These are phyloP conservation scores for Ligdia adustata DNA, from an alignment of 2,888 invertebrate species.

Conservation along the genomic window DNA sequence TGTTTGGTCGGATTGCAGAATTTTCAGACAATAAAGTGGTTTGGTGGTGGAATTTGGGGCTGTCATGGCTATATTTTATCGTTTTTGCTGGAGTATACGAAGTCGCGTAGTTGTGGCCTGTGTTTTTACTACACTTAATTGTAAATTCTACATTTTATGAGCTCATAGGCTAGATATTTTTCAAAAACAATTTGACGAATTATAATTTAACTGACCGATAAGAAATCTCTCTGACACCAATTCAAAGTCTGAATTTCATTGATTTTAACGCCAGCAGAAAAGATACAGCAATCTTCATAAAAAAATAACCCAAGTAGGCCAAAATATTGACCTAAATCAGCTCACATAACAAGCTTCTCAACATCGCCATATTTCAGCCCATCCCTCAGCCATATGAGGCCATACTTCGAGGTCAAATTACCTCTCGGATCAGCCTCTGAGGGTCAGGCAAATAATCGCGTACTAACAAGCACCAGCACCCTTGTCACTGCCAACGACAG, in stretches of 20 bases:
- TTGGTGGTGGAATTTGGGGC: conserved; percentile 22
- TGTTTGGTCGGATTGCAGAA: conserved; percentile 54
- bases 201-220: too few relatives aligned
- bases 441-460: conserved; percentile 66
- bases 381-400: conserved; percentile 27
- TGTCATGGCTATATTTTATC: not conserved
- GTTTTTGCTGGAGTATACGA: not conserved
- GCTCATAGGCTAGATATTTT: too few relatives aligned
- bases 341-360: conserved; percentile 14
- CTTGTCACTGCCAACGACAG: conserved; percentile 74
- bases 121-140: too few relatives aligned
- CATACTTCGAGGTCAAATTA: conserved; percentile 41
- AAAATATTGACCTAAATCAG: not conserved
- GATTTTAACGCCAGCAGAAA: too few relatives aligned
- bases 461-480: conserved; percentile 57
- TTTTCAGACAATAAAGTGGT: conserved; percentile 58
- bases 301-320: not conserved
- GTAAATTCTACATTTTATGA: too few relatives aligned
- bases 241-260: too few relatives aligned
- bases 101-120: too few relatives aligned
- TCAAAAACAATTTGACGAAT: too few relatives aligned
- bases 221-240: too few relatives aligned
- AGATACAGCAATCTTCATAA: too few relatives aligned
- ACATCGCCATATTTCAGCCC: conserved; percentile 22
- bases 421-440: conserved; percentile 49